Base-by-base conservation (phyloP, 2,797 vertebrate genomes). In the Neopelma chrysocephalum region DNA sequence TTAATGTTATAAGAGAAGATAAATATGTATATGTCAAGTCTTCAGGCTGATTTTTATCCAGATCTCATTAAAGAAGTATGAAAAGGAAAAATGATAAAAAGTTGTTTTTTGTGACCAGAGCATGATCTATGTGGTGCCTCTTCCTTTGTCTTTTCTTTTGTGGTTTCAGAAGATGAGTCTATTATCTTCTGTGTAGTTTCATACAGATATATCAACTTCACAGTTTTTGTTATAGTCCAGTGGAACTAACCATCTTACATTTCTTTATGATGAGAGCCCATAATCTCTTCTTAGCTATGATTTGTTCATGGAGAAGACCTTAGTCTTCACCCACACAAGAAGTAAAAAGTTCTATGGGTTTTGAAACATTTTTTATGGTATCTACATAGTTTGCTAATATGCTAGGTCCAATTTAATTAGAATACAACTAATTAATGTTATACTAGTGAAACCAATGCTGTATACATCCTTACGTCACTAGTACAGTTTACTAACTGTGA, bases 41-140 rank as follows among this genome's bases (percentile, higher is more conserved):
- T 66, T 83, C 27, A 42, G 62, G 11, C 3, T 40, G 11, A 23
- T 23, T 65, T 93, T 91, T 69, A 23, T 21, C 47, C 36, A 14
- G 9, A 54, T 43, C 48, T 89, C 26, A 31, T 32, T 10, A 68
- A 70, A 75, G 43, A 57, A 9, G 3, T 40, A 23, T n/a, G 21
- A 61, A 26, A 56, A 69, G 6, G 5, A 89, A 82, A 84, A 91
- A 64, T 29, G 1, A 34, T 18, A 25, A 60, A 47, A 68, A 14
- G 0, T 4, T n/a, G 0, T 2, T 26, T 64, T 38, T 73, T 56
- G n/a, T 64, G 25, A 29, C 27, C 26, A 53, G 14, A n/a, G 5
- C 12, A 34, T 32, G 18, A 62, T 47, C 27, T 17, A 22, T 43
- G 25, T 17, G 4, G 5, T 85, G n/a, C 6, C 1, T 76, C 12